Conservation (phyloP, 1,140 invertebrate genomes). For the Drosophila suzukii region DNA sequence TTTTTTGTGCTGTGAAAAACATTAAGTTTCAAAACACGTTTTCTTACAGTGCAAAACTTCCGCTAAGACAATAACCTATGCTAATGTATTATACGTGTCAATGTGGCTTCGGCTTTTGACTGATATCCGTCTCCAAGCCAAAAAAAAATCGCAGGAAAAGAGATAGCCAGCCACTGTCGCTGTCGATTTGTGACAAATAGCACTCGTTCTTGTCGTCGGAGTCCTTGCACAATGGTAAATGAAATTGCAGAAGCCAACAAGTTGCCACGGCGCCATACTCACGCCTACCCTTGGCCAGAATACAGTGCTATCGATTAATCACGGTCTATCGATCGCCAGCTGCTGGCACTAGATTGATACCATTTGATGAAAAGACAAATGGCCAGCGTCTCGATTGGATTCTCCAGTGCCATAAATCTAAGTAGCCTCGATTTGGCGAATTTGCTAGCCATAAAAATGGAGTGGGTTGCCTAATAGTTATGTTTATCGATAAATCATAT, state of each 20-base stretch:
- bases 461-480: not conserved
- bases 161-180: constrained; percentile 27
- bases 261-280: constrained; percentile 13
- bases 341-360: constrained; percentile 19
- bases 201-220: constrained; percentile 20
- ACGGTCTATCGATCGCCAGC: constrained; percentile 25
- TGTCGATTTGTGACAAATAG: constrained; percentile 68
- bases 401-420: constrained; percentile 24
- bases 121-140: constrained; percentile 52
- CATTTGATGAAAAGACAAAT: constrained; percentile 48
- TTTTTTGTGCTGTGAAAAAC: not conserved
- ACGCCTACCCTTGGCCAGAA: not conserved
- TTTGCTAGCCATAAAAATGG: not conserved
- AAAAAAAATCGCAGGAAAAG: not conserved
- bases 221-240: constrained; percentile 22
- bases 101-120: constrained; percentile 66
- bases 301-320: constrained; percentile 46
- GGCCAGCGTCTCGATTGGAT: constrained; percentile 35
- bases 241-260: constrained; percentile 46
- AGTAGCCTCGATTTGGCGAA: not conserved
- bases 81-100: constrained; percentile 77
- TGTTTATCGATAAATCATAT: constrained; percentile 10
- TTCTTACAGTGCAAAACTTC: constrained; percentile 23
- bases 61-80: constrained; percentile 68
- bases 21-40: not conserved